Conservation (phyloP, 2,113 vertebrate species). For the Sander lucioperca region DNA sequence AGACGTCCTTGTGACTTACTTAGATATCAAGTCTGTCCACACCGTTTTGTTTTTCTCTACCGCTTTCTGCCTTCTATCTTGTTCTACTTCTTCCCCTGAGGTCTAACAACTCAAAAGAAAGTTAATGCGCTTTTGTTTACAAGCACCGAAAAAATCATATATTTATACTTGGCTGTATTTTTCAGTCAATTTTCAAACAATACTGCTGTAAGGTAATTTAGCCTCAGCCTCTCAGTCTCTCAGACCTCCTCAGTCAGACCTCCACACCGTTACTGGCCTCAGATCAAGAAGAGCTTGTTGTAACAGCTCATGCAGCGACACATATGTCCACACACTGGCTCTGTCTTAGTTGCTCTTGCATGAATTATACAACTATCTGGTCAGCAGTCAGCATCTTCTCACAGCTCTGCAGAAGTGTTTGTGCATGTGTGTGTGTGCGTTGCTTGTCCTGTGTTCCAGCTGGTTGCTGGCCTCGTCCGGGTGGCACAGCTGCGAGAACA, state of each 20-base stretch:
- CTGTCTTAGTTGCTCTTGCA: conserved; percentile 46
- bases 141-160: not conserved
- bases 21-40: conserved; percentile 30
- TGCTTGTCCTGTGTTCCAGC: conserved; percentile 63
- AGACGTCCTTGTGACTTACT: conserved; percentile 26
- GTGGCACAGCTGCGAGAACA: conserved; percentile 71
- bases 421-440: conserved; percentile 30
- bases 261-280: conserved; percentile 37
- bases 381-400: conserved; percentile 57
- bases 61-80: not conserved
- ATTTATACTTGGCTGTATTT: not conserved
- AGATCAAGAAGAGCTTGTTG: conserved; percentile 48
- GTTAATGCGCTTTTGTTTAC: not conserved
- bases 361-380: conserved; percentile 66
- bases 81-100: not conserved
- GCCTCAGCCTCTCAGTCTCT: not conserved
- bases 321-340: conserved; percentile 54
- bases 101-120: not conserved
- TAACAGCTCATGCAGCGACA: conserved; percentile 49
- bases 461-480: conserved; percentile 67
- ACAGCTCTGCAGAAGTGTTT: conserved; percentile 52
- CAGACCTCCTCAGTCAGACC: no score
- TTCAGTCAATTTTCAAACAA: not conserved
- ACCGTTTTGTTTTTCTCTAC: conserved; percentile 4
- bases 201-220: not conserved